Evolutionary conservation across 1,140 invertebrate genomes (phyloP).

Genomic region (Galleria mellonella): DNA sequence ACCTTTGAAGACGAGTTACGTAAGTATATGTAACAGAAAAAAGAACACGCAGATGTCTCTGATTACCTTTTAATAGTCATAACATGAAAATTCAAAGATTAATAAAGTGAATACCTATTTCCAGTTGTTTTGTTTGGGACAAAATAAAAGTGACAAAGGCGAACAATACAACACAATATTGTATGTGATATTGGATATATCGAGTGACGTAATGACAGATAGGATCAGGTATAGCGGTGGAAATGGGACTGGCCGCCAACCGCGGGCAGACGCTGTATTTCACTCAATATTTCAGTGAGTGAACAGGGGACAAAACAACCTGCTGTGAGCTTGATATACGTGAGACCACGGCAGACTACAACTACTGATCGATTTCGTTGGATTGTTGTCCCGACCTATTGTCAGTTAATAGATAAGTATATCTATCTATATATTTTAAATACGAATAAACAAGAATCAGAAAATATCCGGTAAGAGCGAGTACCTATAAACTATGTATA

Average conservation of each 20-base stretch:
- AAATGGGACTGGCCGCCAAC: slow-evolving; percentile 27
- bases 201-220: slow-evolving; percentile 42
- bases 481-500: too few relatives aligned
- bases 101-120: too few relatives aligned
- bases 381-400: not conserved
- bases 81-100: too few relatives aligned
- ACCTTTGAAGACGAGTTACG: too few relatives aligned
- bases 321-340: slow-evolving; percentile 48
- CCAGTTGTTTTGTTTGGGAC: too few relatives aligned
- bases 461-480: too few relatives aligned
- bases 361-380: not conserved
- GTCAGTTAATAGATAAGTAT: slow-evolving; percentile 1
- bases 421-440: too few relatives aligned
- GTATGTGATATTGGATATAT: not conserved
- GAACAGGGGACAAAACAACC: slow-evolving; percentile 40
- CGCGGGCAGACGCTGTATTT: slow-evolving; percentile 22
- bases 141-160: not conserved
- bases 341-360: not conserved
- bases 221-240: slow-evolving; percentile 25
- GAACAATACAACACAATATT: not conserved
- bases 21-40: too few relatives aligned
- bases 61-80: too few relatives aligned
- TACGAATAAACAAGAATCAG: too few relatives aligned
- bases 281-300: slow-evolving; percentile 44
- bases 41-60: too few relatives aligned